phyloP scores from a whole-genome alignment of 2,888 invertebrate genomes.

The Eupithecia inturbata region DNA sequence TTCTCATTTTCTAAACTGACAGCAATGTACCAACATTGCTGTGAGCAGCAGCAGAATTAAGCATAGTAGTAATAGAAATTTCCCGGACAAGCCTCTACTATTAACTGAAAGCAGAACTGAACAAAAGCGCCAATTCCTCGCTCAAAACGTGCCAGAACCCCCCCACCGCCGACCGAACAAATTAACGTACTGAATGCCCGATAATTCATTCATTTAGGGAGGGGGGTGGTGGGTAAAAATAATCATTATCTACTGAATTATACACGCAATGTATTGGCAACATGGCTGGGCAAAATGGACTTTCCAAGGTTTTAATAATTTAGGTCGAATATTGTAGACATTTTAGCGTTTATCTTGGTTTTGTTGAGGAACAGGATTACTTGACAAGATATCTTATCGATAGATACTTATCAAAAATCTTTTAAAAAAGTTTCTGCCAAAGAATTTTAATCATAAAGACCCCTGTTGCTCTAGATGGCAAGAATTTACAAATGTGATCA shows the following conservation, averaged over 20 bases:
- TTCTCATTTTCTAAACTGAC: not conserved
- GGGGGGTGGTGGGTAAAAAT: constrained; percentile 38
- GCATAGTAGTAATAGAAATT: not conserved
- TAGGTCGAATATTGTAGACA: not conserved
- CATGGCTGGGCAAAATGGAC: constrained; percentile 13
- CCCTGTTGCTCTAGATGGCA: not conserved
- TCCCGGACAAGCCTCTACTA: not conserved
- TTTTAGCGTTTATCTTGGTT: not conserved
- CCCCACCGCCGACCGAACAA: constrained; percentile 41
- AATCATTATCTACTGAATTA: constrained; percentile 28
- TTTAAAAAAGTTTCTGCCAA: not conserved
- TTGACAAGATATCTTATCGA: not conserved
- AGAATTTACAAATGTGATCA: not conserved
- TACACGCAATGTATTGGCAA: constrained; percentile 27
- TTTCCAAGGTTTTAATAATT: not conserved
- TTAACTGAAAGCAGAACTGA: not conserved
- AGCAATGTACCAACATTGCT: too few species aligned
- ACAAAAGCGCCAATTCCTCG: constrained; percentile 19
- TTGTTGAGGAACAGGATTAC: not conserved
- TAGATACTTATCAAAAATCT: not conserved
- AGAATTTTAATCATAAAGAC: not conserved
- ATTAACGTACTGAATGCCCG: constrained; percentile 49
- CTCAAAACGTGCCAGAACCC: constrained; percentile 28
- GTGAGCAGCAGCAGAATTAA: not conserved
- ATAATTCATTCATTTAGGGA: constrained; percentile 68